A percentile compares a stretch with the other conserved stretches of the same genome.
Conservation (phyloP, 2,797 vertebrate species). For the Halcyon smyrnensis region DNA sequence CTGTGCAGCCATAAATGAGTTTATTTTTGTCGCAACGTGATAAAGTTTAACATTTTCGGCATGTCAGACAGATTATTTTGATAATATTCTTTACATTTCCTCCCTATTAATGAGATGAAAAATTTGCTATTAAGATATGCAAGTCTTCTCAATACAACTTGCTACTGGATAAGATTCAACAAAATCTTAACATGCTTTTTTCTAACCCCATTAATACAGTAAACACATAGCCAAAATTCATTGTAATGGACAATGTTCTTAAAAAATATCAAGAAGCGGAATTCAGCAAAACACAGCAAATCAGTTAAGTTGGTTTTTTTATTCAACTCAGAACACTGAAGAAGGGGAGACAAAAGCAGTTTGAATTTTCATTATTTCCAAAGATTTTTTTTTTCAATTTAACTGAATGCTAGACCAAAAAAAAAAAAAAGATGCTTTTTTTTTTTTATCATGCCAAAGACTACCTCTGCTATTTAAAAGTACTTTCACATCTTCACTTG, state of each 20-base stretch:
- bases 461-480: conserved; percentile 34
- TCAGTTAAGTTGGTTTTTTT: background rate
- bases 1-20: conserved; percentile 57
- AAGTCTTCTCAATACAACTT: conserved; percentile 54
- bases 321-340: conserved; percentile 25
- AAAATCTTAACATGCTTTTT: conserved; percentile 27
- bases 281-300: conserved; percentile 26
- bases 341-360: background rate
- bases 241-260: background rate
- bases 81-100: conserved; percentile 72
- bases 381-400: background rate
- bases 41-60: conserved; percentile 71
- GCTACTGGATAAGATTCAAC: conserved; percentile 47
- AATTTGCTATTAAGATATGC: conserved; percentile 64
- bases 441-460: background rate
- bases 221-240: background rate
- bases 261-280: conserved; percentile 21
- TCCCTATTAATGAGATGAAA: conserved; percentile 63
- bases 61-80: conserved; percentile 65
- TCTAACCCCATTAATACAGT: conserved; percentile 25
- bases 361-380: conserved; percentile 34
- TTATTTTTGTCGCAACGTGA: conserved; percentile 67
- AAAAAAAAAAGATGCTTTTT: background rate
- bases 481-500: conserved; percentile 50
- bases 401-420: conserved; percentile 1